Evolutionary conservation across 2,113 vertebrate genomes (phyloP).

Genomic region (Stegastes partitus): DNA sequence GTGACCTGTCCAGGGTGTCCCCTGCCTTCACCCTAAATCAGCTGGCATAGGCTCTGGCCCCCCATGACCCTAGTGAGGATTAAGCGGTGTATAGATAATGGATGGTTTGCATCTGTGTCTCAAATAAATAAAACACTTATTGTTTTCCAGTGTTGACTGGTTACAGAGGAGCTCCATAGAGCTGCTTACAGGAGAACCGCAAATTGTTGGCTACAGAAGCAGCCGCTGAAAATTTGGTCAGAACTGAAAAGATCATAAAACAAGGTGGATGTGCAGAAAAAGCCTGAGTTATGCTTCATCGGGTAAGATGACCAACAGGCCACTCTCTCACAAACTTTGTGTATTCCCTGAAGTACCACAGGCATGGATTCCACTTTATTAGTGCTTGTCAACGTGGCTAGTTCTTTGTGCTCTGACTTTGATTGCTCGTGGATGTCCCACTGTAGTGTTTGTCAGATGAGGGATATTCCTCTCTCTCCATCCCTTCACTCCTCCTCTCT

Average conservation of each 20-base stretch:
- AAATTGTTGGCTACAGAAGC: conserved; percentile 7
- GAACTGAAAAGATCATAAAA: conserved; percentile 28
- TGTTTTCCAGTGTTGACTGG: no score
- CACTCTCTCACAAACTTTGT: conserved; percentile 61
- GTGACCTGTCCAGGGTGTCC: no score
- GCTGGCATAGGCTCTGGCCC: no score
- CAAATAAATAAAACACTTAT: not conserved
- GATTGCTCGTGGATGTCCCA: conserved; percentile 69
- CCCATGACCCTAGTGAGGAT: no score
- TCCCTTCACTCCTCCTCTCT: conserved; percentile 61
- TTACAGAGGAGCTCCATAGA: not conserved
- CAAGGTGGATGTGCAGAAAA: not conserved
- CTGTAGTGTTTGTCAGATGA: conserved; percentile 71
- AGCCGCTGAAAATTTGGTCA: conserved; percentile 26
- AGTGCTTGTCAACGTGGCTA: conserved; percentile 75
- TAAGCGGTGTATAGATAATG: no score
- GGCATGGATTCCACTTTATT: conserved; percentile 72
- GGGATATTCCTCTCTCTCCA: conserved; percentile 69
- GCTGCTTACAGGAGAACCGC: not conserved
- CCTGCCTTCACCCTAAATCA: no score
- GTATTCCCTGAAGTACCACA: conserved; percentile 65
- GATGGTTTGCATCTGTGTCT: not conserved
- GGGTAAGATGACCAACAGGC: conserved; percentile 51
- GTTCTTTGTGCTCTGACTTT: conserved; percentile 67
- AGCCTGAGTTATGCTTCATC: conserved; percentile 37